Percentiles rank a stretch among this genome's conserved stretches.
Evolutionary conservation across 2,888 invertebrate species (phyloP).

Genomic region (Dysmachus trigonus): DNA sequence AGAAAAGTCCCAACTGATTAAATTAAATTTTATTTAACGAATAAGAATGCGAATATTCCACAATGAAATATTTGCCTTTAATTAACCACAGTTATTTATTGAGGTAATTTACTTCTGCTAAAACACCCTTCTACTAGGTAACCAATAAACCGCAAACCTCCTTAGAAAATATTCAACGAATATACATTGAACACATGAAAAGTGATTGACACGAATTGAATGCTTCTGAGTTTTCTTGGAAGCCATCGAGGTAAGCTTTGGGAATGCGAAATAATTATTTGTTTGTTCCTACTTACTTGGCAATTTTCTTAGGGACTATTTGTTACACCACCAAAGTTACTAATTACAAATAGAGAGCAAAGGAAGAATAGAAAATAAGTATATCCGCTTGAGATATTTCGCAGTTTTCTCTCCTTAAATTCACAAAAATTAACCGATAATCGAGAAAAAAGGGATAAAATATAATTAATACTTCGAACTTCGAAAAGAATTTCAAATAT

Average conservation of each 20-base stretch:
- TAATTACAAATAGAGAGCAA: not conserved
- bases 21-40: not conserved
- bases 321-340: not conserved
- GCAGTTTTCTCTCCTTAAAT: no score
- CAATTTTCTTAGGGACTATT: not conserved
- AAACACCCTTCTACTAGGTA: not conserved
- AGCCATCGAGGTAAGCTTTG: not conserved
- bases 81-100: not conserved
- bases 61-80: not conserved
- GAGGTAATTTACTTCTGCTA: not conserved
- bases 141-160: not conserved
- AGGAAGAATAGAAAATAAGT: not conserved
- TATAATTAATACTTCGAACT: no score
- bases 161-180: not conserved
- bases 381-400: no score
- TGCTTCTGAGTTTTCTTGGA: not conserved
- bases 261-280: not conserved
- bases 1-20: not conserved
- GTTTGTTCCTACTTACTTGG: not conserved
- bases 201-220: not conserved
- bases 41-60: not conserved
- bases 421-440: no score
- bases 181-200: not conserved
- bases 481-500: no score
- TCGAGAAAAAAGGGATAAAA: no score